Percentiles rank a stretch among this genome's conserved stretches.
Conservation (phyloP, 2,797 vertebrate species). For the Novumbra hubbsi region DNA sequence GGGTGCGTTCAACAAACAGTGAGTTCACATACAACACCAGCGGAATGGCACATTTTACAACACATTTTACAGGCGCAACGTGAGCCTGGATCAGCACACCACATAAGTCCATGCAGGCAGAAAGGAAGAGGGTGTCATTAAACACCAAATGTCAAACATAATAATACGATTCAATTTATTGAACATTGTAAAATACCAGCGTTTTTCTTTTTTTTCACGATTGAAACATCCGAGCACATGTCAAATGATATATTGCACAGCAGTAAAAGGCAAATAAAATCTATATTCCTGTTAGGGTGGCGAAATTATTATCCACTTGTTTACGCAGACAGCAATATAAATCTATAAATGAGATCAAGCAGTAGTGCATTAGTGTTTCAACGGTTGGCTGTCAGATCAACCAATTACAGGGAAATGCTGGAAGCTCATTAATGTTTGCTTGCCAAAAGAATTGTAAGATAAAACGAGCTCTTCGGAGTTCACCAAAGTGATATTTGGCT, state of each 20-base stretch:
- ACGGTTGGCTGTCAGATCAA: background rate
- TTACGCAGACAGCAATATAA: slow-evolving; percentile 1
- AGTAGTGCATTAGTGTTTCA: background rate
- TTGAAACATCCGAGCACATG: background rate
- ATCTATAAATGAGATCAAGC: slow-evolving; percentile 4
- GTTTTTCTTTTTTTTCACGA: background rate
- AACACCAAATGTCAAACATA: background rate
- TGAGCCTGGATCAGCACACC: background rate
- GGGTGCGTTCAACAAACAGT: no score
- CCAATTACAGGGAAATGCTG: background rate
- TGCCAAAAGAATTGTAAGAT: background rate
- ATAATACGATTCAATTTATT: background rate
- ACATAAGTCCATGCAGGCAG: background rate
- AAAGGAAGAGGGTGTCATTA: background rate
- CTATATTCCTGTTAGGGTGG: background rate
- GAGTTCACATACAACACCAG: no score
- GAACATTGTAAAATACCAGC: background rate
- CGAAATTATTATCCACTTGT: slow-evolving; percentile 1
- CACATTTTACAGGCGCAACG: background rate
- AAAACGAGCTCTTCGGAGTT: background rate
- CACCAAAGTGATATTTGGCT: background rate
- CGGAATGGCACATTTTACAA: background rate
- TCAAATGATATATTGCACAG: background rate
- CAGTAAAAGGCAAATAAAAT: background rate
- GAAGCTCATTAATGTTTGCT: background rate